Base-by-base conservation (phyloP, 2,113 vertebrate species). In the Tupaia tana region DNA sequence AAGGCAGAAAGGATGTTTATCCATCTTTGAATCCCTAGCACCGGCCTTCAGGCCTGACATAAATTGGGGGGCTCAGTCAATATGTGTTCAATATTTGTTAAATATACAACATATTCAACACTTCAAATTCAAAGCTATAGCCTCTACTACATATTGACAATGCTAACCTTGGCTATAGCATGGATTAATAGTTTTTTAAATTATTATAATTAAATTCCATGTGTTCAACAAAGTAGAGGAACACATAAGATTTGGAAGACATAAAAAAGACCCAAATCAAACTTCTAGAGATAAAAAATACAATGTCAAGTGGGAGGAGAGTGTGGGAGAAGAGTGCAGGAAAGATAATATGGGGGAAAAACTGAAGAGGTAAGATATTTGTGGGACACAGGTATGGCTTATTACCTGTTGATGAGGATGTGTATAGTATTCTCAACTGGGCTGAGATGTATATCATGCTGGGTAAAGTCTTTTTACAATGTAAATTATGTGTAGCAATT, bases 91-190 rank as follows among this genome's bases (percentile, higher is more conserved):
- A 31, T 78, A 56, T 84, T 78, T 92, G 70, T 58, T 80, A 82
- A 93, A 52, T 64, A 69, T 34, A 58, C 54, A 83, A 43, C 31
- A 90, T 7, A 59, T 3, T 15, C 10, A 59, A 86, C 24, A 70
- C 19, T 89, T 95, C 90, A 83, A 94, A 95, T 59, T 73, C 81
- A 74, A 95, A 86, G 58, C 19, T 86, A 29, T 19, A 56, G 78
- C n/a, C 11, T 73, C 64, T 64, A 24, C 6, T 82, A 43, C 66
- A 54, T 56, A 84, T 10, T 61, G 43, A 58, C n/a, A 85, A 92
- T 43, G 64, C 87, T 93, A 92, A 80, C 56, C 79, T 64, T 90
- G 18, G 13, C 77, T 34, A 5, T 71, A 67, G 79, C 22, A 29
- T 58, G 29, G 56, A 64, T 64, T 66, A 81, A 73, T n/a, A 92